Percentiles rank a stretch among this genome's conserved stretches.
These are phyloP conservation scores for Zaprionus africanus DNA, from an alignment of 1,140 invertebrate genomes.

Conservation along the genomic window DNA sequence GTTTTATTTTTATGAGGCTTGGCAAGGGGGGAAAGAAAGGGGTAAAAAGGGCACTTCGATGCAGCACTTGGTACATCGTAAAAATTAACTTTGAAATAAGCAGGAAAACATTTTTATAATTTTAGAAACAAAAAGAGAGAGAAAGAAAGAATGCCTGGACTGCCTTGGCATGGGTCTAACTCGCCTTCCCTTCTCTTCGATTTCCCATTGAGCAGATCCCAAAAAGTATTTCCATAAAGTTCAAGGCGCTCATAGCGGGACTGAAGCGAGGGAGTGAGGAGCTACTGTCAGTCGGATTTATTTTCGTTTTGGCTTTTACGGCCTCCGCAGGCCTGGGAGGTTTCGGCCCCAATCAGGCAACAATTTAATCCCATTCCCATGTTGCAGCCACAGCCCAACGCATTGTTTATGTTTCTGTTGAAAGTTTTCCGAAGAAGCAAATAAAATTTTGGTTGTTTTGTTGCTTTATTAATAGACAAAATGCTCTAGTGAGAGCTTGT, in stretches of 20 bases:
- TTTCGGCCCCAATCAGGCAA: slow-evolving; percentile 55
- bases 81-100: slow-evolving; percentile 61
- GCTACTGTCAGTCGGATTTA: slow-evolving; percentile 65
- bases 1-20: slow-evolving; percentile 56
- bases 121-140: slow-evolving; percentile 59
- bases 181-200: not conserved
- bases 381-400: slow-evolving; percentile 30
- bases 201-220: slow-evolving; percentile 14
- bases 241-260: slow-evolving; percentile 70
- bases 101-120: slow-evolving; percentile 65
- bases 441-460: slow-evolving; percentile 39
- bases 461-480: slow-evolving; percentile 70
- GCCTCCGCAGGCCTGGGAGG: slow-evolving; percentile 14
- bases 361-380: slow-evolving; percentile 36
- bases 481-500: slow-evolving; percentile 10
- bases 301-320: slow-evolving; percentile 70
- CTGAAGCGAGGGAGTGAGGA: slow-evolving; percentile 26
- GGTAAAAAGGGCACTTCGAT: slow-evolving; percentile 43
- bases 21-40: not conserved
- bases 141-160: not conserved
- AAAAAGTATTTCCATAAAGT: slow-evolving; percentile 59
- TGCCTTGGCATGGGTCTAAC: slow-evolving; percentile 56
- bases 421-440: slow-evolving; percentile 60
- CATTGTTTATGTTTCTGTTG: slow-evolving; percentile 72
- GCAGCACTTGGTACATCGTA: slow-evolving; percentile 61